phyloP scores from a whole-genome alignment of 2,888 invertebrate species.

The Chalcosyrphus nemorum region DNA sequence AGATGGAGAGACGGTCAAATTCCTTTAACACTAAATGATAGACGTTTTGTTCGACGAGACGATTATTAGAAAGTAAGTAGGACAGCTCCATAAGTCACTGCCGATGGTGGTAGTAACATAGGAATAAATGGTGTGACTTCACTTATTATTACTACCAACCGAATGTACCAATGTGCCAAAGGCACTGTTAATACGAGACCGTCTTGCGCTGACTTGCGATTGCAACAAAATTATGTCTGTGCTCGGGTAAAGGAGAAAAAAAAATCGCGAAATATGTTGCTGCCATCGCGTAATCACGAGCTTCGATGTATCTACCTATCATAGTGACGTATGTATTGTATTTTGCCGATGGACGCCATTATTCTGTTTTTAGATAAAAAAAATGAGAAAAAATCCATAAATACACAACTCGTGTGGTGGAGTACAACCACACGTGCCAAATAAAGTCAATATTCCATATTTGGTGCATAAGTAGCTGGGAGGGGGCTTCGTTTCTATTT shows the following conservation, averaged over 20 bases:
- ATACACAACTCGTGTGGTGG: slow-evolving; percentile 1
- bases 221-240: slow-evolving; percentile 1
- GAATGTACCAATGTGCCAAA: slow-evolving; percentile 20
- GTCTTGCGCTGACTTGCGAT: neutral
- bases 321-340: slow-evolving; percentile 23
- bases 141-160: neutral
- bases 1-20: neutral
- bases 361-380: slow-evolving; percentile 44
- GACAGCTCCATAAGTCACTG: slow-evolving; percentile 44
- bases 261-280: slow-evolving; percentile 38
- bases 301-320: slow-evolving; percentile 32
- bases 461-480: slow-evolving; percentile 26
- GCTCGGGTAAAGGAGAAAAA: slow-evolving; percentile 4
- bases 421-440: slow-evolving; percentile 54
- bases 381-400: slow-evolving; percentile 11
- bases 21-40: slow-evolving; percentile 20
- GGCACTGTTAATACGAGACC: slow-evolving; percentile 10
- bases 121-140: neutral
- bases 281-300: slow-evolving; percentile 42
- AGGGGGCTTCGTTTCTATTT: neutral
- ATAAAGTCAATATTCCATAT: slow-evolving; percentile 60
- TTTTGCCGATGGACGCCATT: slow-evolving; percentile 26
- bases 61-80: slow-evolving; percentile 49
- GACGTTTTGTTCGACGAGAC: slow-evolving; percentile 10
- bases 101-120: neutral